phyloP scores from a whole-genome alignment of 2,797 vertebrate genomes.

The Lagorchestes hirsutus region DNA sequence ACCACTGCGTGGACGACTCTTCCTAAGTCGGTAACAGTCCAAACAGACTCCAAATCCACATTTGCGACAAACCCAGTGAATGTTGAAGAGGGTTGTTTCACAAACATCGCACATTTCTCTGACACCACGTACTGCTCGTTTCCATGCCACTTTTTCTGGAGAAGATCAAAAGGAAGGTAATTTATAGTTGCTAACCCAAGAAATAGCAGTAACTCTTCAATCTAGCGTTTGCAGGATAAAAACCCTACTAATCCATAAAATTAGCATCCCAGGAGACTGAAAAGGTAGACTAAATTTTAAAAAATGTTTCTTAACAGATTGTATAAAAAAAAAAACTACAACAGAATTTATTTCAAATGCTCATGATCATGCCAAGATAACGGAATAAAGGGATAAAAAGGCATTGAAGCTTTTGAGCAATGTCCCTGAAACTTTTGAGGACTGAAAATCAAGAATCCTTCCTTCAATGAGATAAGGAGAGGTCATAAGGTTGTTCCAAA shows the following conservation, averaged over 20 bases:
- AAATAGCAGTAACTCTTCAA: not conserved
- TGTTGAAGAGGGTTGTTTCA: conserved; percentile 99
- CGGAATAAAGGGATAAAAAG: not conserved
- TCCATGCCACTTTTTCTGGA: conserved; percentile 99
- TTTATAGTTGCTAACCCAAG: conserved; percentile 8
- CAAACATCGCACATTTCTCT: conserved; percentile 99
- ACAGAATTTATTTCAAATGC: conserved; percentile 16
- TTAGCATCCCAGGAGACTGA: conserved; percentile 43
- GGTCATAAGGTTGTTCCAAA: not conserved
- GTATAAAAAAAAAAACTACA: not conserved
- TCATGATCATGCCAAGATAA: conserved; percentile 9
- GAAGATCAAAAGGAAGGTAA: conserved; percentile 49
- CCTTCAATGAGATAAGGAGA: not conserved
- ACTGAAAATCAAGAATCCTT: not conserved
- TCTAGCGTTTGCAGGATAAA: not conserved
- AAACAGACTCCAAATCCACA: conserved; percentile 99
- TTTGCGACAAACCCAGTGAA: conserved; percentile 99
- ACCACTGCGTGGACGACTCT: conserved; percentile 94
- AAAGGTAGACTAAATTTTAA: conserved; percentile 48
- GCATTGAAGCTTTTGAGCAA: not conserved
- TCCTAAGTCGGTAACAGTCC: conserved; percentile 97
- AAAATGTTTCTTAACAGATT: conserved; percentile 27
- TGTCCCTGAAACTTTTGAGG: not conserved
- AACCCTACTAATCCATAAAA: conserved; percentile 43
- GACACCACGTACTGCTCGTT: conserved; percentile 96